A percentile compares a stretch with the other conserved stretches of the same genome.
phyloP scores from a whole-genome alignment of 2,797 vertebrate species.

The Leuciscus waleckii region DNA sequence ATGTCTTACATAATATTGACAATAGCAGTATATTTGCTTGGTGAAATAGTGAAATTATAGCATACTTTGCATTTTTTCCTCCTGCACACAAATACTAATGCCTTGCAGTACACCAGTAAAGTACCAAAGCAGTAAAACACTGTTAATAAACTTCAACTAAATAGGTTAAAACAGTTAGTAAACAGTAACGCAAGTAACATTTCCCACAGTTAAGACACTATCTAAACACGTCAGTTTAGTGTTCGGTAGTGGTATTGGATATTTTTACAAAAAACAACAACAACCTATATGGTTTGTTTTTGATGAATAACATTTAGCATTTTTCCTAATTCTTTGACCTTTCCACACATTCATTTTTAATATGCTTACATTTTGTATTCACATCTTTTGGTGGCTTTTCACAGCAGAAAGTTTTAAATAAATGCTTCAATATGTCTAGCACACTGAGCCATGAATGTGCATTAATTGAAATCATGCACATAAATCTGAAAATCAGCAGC shows the following conservation, averaged over 20 bases:
- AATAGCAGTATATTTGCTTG: background rate
- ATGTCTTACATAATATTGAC: background rate
- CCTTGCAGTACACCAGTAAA: background rate
- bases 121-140: slow-evolving; percentile 31
- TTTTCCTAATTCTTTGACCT: background rate
- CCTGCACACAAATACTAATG: background rate
- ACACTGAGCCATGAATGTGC: background rate
- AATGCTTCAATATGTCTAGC: background rate
- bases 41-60: background rate
- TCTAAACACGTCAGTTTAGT: slow-evolving; percentile 13
- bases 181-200: slow-evolving; percentile 25
- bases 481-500: background rate
- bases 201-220: background rate
- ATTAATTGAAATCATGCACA: slow-evolving; percentile 12
- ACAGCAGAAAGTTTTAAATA: background rate
- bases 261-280: background rate
- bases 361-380: slow-evolving; percentile 13
- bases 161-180: slow-evolving; percentile 35
- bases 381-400: slow-evolving; percentile 32
- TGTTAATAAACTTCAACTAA: slow-evolving; percentile 33
- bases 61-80: background rate
- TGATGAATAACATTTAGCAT: background rate
- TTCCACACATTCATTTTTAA: background rate
- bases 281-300: background rate
- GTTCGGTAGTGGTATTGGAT: slow-evolving; percentile 2